Percentiles rank a stretch among this genome's conserved stretches.
These are phyloP conservation scores for Cyprinodon diabolis DNA, from an alignment of 2,797 vertebrate species.

Conservation along the genomic window DNA sequence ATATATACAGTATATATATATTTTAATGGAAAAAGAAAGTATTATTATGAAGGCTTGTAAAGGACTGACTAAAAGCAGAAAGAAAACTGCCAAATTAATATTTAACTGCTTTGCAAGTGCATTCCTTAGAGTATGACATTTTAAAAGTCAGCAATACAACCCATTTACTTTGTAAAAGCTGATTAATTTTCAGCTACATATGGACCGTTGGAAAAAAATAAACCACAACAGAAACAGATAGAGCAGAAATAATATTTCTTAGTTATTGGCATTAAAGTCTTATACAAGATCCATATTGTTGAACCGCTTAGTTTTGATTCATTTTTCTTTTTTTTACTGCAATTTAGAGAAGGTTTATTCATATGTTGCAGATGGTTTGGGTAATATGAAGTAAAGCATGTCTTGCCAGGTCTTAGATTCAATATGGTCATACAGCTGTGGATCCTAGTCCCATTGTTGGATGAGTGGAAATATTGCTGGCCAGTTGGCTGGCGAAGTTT, in stretches of 20 bases:
- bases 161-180: not conserved
- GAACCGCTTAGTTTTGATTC: constrained; percentile 12
- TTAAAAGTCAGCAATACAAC: not conserved
- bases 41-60: not conserved
- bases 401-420: constrained; percentile 61
- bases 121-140: not conserved
- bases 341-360: constrained; percentile 56
- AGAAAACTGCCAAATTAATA: too few relatives aligned
- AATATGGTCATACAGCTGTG: constrained; percentile 78
- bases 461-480: constrained; percentile 72
- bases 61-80: not conserved
- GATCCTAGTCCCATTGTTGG: constrained; percentile 69
- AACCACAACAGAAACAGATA: not conserved
- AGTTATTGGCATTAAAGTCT: not conserved
- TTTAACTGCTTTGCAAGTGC: too few relatives aligned
- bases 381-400: constrained; percentile 61
- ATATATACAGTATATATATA: too few relatives aligned
- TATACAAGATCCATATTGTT: not conserved
- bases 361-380: constrained; percentile 63
- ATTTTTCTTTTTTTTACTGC: constrained; percentile 36
- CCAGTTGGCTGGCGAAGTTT: constrained; percentile 71
- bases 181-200: not conserved
- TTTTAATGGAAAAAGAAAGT: not conserved
- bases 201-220: not conserved
- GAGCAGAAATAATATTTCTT: not conserved